A percentile compares a stretch with the other conserved stretches of the same genome.
Evolutionary conservation across 2,113 vertebrate genomes (phyloP).

Genomic region (Odontesthes bonariensis): DNA sequence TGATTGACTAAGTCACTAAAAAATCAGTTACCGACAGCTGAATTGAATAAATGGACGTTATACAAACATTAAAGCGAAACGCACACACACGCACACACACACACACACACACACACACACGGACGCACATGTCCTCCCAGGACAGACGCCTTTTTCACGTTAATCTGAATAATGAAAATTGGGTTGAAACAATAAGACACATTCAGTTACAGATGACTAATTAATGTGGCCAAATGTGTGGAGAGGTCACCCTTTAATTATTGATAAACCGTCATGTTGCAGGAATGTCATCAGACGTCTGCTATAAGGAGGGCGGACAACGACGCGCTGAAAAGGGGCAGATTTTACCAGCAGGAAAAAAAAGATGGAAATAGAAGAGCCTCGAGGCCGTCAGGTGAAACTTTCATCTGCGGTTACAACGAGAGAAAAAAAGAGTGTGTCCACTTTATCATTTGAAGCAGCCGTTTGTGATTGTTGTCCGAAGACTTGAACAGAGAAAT

Average conservation of each 20-base stretch:
- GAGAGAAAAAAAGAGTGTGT: neutral
- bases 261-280: conserved; percentile 68
- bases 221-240: conserved; percentile 75
- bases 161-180: conserved; percentile 42
- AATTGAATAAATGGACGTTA: neutral
- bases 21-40: too few species aligned
- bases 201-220: conserved; percentile 67
- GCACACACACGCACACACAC: neutral
- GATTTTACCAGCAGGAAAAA: neutral
- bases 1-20: too few species aligned
- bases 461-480: neutral
- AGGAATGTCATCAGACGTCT: conserved; percentile 70
- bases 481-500: neutral
- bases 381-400: neutral
- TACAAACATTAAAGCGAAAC: neutral
- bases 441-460: neutral
- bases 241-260: conserved; percentile 72
- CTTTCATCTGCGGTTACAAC: neutral
- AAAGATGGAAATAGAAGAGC: neutral
- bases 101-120: neutral
- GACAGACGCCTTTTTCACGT: conserved; percentile 8
- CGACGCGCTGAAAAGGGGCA: conserved; percentile 14
- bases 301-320: conserved; percentile 37
- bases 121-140: neutral
- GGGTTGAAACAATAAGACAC: conserved; percentile 51